Evolutionary conservation across 2,797 vertebrate genomes (phyloP).

Genomic region (Notoglanidium macrostoma): DNA sequence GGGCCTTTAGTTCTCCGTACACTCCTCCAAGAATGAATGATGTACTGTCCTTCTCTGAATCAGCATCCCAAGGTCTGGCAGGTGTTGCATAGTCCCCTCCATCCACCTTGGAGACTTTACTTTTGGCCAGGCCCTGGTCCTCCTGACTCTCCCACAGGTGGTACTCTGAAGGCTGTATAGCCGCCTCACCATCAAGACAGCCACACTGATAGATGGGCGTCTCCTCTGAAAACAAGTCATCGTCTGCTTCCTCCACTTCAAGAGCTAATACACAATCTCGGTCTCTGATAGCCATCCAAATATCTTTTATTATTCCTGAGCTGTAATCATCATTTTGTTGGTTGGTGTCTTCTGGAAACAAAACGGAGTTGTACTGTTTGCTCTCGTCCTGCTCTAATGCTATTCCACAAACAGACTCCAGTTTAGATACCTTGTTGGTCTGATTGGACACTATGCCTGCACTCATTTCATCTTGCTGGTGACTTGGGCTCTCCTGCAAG

Average conservation of each 20-base stretch:
- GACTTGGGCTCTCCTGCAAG: conserved; percentile 84
- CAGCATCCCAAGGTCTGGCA: conserved; percentile 90
- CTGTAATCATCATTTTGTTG: conserved; percentile 88
- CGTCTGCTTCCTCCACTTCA: conserved; percentile 79
- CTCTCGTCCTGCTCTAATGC: conserved; percentile 89
- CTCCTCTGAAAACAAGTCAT: conserved; percentile 84
- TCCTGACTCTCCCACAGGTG: conserved; percentile 95
- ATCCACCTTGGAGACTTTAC: conserved; percentile 84
- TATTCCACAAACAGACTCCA: conserved; percentile 98
- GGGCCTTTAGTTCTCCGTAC: conserved; percentile 92
- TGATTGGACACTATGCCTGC: conserved; percentile 81
- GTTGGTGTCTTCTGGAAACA: conserved; percentile 81
- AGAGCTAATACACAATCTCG: conserved; percentile 73
- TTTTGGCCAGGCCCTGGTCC: conserved; percentile 83
- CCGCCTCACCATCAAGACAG: conserved; percentile 85
- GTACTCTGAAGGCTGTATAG: conserved; percentile 95
- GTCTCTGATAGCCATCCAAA: conserved; percentile 92
- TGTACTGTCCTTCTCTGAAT: conserved; percentile 85
- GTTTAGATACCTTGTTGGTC: conserved; percentile 92
- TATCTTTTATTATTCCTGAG: conserved; percentile 98
- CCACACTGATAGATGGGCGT: conserved; percentile 83
- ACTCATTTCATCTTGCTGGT: conserved; percentile 79
- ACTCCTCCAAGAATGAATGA: conserved; percentile 97
- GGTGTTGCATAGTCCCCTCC: conserved; percentile 95
- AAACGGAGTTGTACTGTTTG: conserved; percentile 83